Evolutionary conservation across 92 coral and sea anemone species (phyloP).

Genomic region (Actinernus sp.): DNA sequence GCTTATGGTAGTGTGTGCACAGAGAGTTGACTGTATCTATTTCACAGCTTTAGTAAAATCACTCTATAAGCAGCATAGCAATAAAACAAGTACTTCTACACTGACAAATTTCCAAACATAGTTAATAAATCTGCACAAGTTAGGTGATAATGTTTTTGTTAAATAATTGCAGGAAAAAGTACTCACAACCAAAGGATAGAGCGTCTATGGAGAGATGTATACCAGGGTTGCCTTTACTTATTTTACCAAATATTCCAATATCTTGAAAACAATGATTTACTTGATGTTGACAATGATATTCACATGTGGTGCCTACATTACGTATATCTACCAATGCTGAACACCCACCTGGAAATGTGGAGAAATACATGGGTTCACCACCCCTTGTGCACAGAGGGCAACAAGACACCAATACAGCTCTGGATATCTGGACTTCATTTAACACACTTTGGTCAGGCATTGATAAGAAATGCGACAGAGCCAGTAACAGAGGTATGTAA

Average conservation of each 20-base stretch:
- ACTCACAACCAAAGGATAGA: conserved; percentile 66
- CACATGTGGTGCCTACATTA: conserved; percentile 72
- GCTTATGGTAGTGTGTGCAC: too few species aligned
- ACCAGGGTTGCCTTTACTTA: conserved; percentile 42
- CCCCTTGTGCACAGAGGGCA: conserved; percentile 63
- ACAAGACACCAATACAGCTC: conserved; percentile 63
- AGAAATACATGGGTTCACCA: conserved; percentile 65
- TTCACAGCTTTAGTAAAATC: too few species aligned
- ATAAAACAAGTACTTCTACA: too few species aligned
- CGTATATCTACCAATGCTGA: conserved; percentile 64
- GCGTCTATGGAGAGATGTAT: conserved; percentile 67
- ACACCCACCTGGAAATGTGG: conserved; percentile 52
- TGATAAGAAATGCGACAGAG: conserved; percentile 12
- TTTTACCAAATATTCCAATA: conserved; percentile 34
- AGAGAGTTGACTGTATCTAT: too few species aligned
- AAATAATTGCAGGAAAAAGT: conserved; percentile 59
- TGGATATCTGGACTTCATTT: conserved; percentile 61
- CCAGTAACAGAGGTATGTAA: conserved; percentile 42
- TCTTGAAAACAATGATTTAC: conserved; percentile 43
- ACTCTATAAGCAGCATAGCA: too few species aligned
- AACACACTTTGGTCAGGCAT: conserved; percentile 41
- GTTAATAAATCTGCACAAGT: too few species aligned
- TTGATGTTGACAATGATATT: conserved; percentile 50
- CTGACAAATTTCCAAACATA: too few species aligned
- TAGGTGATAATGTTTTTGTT: too few species aligned